Conservation (phyloP, 2,888 invertebrate genomes). For the Brassicogethes aeneus region DNA sequence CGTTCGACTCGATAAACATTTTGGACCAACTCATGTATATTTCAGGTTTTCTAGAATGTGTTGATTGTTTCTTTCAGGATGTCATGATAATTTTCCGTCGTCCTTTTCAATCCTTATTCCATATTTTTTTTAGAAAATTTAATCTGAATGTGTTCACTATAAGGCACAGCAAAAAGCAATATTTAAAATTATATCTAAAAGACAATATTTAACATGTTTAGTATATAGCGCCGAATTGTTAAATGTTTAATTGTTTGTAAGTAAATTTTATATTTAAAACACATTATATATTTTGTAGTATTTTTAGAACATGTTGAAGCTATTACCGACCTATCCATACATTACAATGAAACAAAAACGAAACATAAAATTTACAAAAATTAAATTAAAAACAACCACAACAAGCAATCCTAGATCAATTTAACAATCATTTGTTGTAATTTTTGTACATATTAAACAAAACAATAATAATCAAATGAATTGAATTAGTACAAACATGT, state of each 20-base stretch:
- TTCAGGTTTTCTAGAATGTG: too few species aligned
- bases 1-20: too few species aligned
- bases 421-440: conserved; percentile 19
- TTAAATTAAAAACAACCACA: conserved; percentile 23
- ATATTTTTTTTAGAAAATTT: too few species aligned
- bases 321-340: conserved; percentile 18
- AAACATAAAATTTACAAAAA: conserved; percentile 24
- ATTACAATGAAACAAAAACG: conserved; percentile 19
- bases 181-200: conserved; percentile 13
- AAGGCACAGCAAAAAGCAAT: conserved; percentile 20
- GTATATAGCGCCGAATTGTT: conserved; percentile 22
- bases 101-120: too few species aligned
- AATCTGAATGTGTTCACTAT: conserved; percentile 9
- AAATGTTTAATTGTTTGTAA: conserved; percentile 15
- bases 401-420: conserved; percentile 10
- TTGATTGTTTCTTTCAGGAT: too few species aligned
- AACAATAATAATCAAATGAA: conserved; percentile 1
- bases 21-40: too few species aligned
- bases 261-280: conserved; percentile 20
- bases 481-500: conserved; percentile 1
- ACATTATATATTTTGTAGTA: conserved; percentile 18
- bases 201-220: conserved; percentile 13
- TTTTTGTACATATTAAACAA: conserved; percentile 10
- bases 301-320: conserved; percentile 25
- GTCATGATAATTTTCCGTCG: too few species aligned